Evolutionary conservation across 2,888 invertebrate genomes (phyloP), one percentile per base, ranked within the genome.

Genomic region (Sinopyrophorus schimmeli): DNA sequence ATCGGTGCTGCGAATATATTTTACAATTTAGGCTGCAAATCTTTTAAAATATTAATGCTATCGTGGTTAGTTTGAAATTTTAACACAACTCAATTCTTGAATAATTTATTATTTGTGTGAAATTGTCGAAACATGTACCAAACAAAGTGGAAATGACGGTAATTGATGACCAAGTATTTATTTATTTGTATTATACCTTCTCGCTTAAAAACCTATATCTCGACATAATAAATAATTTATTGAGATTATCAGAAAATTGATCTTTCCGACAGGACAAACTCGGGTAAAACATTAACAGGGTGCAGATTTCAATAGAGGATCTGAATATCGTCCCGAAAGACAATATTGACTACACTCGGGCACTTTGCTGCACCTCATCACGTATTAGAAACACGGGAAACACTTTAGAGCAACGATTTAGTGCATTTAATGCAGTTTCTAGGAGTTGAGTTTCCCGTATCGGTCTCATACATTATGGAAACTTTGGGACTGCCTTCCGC

Each of bases 401-500:
- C 49, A 46, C 53, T 56, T 56, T 56, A 54, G 47, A 56, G 39
- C 51, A 40, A 51, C 54, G 47, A 54, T 54, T 56, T 51, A 32
- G 31, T 38, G 53, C 46, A 38, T 30, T 37, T 27, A 31, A 50
- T 37, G 35, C 32, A 40, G 40, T 44, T 44, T 41, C 40, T 21
- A 26, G 34, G 35, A 50, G 38, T 28, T 20, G 27, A 23, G 47
- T 37, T 55, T 55, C 53, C 57, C 48, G 57, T 57, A 60, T 59
- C 46, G 57, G 55, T 44, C 57, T 60, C 58, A 60, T 60, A 58
- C 51, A 60, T 58, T 60, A 60, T 57, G 58, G 58, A 60, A 55
- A 44, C 53, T 47, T 52, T 43, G 51, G 54, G 48, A 50, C 28
- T 37, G 54, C 53, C 46, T 57, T 57, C 55, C 55, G 52, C 46